These are phyloP conservation scores for Dastarcus helophoroides DNA, from an alignment of 2,888 invertebrate genomes.

Conservation along the genomic window DNA sequence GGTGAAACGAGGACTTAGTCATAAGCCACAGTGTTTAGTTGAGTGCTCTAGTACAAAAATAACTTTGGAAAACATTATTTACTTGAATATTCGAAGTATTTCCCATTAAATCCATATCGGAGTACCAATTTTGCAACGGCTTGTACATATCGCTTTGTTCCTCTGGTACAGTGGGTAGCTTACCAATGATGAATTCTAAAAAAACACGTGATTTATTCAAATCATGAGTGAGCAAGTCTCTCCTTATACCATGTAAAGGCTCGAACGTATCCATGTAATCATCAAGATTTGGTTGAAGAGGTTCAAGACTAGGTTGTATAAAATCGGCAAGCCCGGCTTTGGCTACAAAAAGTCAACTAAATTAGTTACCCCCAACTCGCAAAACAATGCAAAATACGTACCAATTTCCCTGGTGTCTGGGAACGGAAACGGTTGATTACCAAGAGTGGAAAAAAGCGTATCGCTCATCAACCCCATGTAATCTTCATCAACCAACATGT, in stretches of 20 bases:
- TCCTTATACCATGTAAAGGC: slow-evolving; percentile 59
- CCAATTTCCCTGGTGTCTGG: slow-evolving; percentile 95
- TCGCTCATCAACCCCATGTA: slow-evolving; percentile 82
- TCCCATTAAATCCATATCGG: slow-evolving; percentile 25
- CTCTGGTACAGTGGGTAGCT: slow-evolving; percentile 51
- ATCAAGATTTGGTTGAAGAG: slow-evolving; percentile 92
- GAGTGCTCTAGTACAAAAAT: too few species aligned
- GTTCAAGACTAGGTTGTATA: slow-evolving; percentile 95
- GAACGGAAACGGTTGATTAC: slow-evolving; percentile 85
- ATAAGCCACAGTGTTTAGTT: too few species aligned
- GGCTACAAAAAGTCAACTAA: slow-evolving; percentile 39
- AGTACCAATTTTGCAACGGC: slow-evolving; percentile 20
- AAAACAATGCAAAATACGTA: slow-evolving; percentile 33
- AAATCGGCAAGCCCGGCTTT: slow-evolving; percentile 87
- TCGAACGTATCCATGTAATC: slow-evolving; percentile 89
- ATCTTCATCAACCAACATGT: slow-evolving; percentile 75
- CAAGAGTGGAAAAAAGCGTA: slow-evolving; percentile 79
- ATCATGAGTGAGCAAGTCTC: slow-evolving; percentile 3
- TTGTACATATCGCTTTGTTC: slow-evolving; percentile 32
- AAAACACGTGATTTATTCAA: too few species aligned
- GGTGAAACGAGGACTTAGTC: too few species aligned
- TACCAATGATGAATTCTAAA: slow-evolving; percentile 44
- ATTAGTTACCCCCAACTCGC: neutral
- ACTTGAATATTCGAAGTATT: slow-evolving; percentile 14
- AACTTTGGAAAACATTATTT: too few species aligned